Evolutionary conservation across 2,888 invertebrate genomes (phyloP).

Genomic region (Archips xylosteana): DNA sequence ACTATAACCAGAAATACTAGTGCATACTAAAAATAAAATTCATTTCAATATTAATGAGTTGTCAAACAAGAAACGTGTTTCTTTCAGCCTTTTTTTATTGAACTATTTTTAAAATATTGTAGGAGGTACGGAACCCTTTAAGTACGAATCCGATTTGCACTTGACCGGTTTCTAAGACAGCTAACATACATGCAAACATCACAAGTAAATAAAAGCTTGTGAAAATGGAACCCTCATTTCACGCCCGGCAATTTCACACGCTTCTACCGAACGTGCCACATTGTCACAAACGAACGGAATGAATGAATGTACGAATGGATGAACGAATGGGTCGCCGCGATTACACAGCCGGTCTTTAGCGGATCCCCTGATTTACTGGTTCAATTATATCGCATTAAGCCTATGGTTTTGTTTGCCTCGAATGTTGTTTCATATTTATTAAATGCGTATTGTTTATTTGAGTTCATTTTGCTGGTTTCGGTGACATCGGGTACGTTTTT

Average conservation of each 20-base stretch:
- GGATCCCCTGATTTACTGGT: slow-evolving; percentile 14
- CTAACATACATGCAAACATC: too few relatives aligned
- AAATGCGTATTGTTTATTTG: neutral
- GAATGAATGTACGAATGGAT: slow-evolving; percentile 23
- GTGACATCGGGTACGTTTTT: neutral
- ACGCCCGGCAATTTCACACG: neutral
- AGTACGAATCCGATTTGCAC: too few relatives aligned
- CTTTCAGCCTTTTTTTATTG: too few relatives aligned
- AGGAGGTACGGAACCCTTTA: too few relatives aligned
- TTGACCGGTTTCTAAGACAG: too few relatives aligned
- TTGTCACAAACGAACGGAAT: slow-evolving; percentile 30
- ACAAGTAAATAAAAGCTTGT: neutral
- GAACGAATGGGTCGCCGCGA: slow-evolving; percentile 31
- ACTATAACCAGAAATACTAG: too few relatives aligned
- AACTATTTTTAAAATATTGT: too few relatives aligned
- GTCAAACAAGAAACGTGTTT: too few relatives aligned
- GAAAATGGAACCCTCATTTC: slow-evolving; percentile 11
- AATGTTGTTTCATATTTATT: slow-evolving; percentile 1
- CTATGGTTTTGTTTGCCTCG: neutral
- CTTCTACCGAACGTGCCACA: slow-evolving; percentile 14
- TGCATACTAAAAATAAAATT: too few relatives aligned
- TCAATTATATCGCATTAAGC: slow-evolving; percentile 21
- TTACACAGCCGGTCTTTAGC: slow-evolving; percentile 32
- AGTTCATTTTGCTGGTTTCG: neutral
- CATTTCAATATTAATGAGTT: too few relatives aligned